phyloP scores from a whole-genome alignment of 2,113 vertebrate species.

The Centropristis striata region DNA sequence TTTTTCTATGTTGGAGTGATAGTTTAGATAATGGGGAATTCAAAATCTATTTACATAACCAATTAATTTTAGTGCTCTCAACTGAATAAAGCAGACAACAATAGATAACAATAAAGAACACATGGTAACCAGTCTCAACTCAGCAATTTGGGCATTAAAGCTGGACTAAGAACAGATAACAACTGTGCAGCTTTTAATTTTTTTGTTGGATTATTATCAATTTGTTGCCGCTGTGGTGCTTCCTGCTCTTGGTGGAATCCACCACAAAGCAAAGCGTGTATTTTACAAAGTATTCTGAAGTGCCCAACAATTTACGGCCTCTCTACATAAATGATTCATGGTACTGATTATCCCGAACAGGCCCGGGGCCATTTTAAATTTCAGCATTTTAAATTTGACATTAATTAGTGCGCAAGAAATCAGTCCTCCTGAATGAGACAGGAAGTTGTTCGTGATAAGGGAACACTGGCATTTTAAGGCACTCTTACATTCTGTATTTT shows the following conservation, averaged over 20 bases:
- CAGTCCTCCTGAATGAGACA: conserved; percentile 4
- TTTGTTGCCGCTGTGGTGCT: background rate
- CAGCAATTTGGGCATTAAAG: background rate
- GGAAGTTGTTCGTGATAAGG: conserved; percentile 10
- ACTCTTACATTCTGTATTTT: background rate
- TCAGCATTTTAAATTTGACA: conserved; percentile 34
- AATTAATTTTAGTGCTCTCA: background rate
- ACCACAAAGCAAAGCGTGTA: background rate
- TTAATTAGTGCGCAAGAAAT: conserved; percentile 29
- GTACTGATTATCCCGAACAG: conserved; percentile 36
- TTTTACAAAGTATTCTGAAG: conserved; percentile 8
- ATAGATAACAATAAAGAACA: background rate
- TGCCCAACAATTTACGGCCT: conserved; percentile 8
- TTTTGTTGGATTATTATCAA: background rate
- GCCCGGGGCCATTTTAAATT: conserved; percentile 37
- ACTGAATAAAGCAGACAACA: background rate
- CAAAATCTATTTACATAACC: background rate
- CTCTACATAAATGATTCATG: conserved; percentile 43
- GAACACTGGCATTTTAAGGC: background rate
- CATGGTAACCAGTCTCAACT: background rate
- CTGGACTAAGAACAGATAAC: background rate
- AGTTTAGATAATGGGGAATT: background rate
- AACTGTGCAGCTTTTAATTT: background rate
- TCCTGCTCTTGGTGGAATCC: background rate
- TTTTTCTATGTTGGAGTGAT: background rate